Conservation (phyloP, 2,113 vertebrate species). For the Ceyx cyanopectus region DNA sequence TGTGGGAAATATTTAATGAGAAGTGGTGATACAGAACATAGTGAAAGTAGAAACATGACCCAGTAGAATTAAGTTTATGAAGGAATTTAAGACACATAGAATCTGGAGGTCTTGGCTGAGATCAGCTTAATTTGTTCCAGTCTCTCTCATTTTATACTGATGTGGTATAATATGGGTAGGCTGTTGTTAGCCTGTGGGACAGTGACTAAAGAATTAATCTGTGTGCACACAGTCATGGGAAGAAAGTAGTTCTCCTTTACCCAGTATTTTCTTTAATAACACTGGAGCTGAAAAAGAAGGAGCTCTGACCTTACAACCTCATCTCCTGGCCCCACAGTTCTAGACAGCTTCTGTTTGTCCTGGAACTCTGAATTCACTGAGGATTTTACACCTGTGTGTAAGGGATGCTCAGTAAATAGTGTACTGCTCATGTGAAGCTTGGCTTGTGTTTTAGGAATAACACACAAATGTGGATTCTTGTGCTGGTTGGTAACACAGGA, state of each 20-base stretch:
- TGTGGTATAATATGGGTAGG: neutral
- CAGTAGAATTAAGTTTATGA: neutral
- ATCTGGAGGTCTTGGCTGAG: neutral
- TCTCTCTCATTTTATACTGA: neutral
- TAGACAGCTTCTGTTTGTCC: neutral
- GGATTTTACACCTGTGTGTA: neutral
- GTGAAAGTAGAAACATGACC: constrained; percentile 26
- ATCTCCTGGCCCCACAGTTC: neutral
- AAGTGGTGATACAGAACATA: neutral
- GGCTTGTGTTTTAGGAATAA: neutral
- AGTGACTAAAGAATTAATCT: neutral
- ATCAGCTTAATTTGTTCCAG: neutral
- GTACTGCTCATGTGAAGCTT: neutral
- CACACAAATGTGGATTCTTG: neutral
- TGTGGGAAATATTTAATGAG: neutral
- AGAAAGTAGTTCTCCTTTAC: neutral
- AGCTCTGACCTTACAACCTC: neutral
- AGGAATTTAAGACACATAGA: neutral
- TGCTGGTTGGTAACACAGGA: neutral
- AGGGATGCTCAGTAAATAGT: neutral
- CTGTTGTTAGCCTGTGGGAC: neutral
- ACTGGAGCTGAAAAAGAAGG: neutral
- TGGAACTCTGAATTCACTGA: neutral
- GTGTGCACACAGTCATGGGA: neutral
- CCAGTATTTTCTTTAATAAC: neutral